Conservation (phyloP, 2,113 vertebrate species). For the Anhinga anhinga region DNA sequence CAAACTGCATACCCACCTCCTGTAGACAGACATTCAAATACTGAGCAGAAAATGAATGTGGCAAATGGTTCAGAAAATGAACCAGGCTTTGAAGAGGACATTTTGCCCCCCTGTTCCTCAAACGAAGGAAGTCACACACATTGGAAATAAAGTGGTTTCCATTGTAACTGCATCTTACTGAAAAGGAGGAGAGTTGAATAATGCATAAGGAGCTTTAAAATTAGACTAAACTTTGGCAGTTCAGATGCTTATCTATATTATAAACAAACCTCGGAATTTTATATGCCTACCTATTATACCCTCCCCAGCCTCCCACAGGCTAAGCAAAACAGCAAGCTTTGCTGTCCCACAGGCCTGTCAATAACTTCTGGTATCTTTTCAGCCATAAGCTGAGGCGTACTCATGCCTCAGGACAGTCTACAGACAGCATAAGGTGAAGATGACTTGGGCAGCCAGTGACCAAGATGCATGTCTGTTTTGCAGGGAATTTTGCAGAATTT, state of each 20-base stretch:
- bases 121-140: background rate
- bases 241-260: background rate
- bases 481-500: background rate
- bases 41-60: background rate
- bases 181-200: conserved; percentile 16
- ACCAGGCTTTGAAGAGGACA: background rate
- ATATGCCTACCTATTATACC: background rate
- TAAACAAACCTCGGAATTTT: conserved; percentile 10
- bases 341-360: background rate
- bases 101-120: background rate
- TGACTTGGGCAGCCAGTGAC: background rate
- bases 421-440: background rate
- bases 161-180: background rate
- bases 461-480: background rate
- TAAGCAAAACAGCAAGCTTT: background rate
- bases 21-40: background rate
- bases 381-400: background rate
- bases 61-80: background rate
- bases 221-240: conserved; percentile 22
- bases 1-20: background rate
- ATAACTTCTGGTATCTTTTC: background rate
- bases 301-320: background rate
- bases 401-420: background rate
- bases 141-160: background rate
- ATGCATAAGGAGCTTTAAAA: conserved; percentile 32